Conservation (phyloP, 2,113 vertebrate genomes). For the Gasterosteus aculeatus region DNA sequence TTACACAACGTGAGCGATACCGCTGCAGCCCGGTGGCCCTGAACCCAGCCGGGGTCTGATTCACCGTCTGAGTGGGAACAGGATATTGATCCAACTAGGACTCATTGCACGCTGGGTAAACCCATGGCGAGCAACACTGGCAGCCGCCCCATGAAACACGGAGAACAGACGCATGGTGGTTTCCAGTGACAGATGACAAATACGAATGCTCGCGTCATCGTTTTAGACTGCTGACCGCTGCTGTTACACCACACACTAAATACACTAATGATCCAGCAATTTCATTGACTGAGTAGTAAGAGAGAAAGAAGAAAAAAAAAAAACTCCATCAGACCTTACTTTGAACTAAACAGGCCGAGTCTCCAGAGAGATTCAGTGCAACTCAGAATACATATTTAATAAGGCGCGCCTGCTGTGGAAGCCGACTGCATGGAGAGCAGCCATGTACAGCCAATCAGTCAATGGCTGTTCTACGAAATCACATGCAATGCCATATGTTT, state of each 20-base stretch:
- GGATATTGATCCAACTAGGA: constrained; percentile 66
- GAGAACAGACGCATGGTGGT: constrained; percentile 22
- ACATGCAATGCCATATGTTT: constrained; percentile 35
- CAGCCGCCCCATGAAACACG: constrained; percentile 30
- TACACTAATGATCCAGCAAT: constrained; percentile 27
- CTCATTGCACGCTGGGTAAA: constrained; percentile 53
- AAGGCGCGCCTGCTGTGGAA: constrained; percentile 45
- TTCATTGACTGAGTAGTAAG: constrained; percentile 36
- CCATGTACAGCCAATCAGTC: constrained; percentile 38
- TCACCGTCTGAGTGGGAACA: constrained; percentile 42
- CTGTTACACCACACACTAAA: constrained; percentile 13
- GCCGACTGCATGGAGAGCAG: constrained; percentile 33
- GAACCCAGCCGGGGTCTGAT: constrained; percentile 44
- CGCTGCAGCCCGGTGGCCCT: constrained; percentile 31
- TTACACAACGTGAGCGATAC: constrained; percentile 24
- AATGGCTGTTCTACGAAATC: constrained; percentile 41
- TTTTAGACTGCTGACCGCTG: constrained; percentile 13
- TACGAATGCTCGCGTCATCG: constrained; percentile 13
- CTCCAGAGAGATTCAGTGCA: constrained; percentile 56
- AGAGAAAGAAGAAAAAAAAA: neutral
- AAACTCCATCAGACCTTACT: constrained; percentile 34
- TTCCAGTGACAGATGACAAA: constrained; percentile 21
- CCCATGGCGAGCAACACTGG: constrained; percentile 35
- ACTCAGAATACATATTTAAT: constrained; percentile 71
- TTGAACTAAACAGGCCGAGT: constrained; percentile 68